Evolutionary conservation across 2,888 invertebrate genomes (phyloP).

Genomic region (Achlya flavicornis): DNA sequence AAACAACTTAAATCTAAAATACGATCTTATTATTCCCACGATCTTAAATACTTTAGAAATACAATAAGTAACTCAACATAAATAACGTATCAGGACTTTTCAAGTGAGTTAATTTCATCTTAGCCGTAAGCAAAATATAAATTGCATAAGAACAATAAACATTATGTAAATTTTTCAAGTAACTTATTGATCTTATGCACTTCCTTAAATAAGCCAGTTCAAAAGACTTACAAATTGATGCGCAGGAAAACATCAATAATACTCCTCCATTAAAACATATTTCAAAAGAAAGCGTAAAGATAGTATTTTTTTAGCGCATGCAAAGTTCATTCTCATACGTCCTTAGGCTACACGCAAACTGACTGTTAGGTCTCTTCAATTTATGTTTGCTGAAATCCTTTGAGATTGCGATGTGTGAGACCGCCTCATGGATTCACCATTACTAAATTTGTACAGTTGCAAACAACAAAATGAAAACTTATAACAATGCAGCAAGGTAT

Average conservation of each 20-base stretch:
- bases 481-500: neutral
- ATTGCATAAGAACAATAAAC: neutral
- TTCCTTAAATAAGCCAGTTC: constrained; percentile 27
- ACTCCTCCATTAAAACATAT: constrained; percentile 34
- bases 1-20: too few relatives aligned
- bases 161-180: constrained; percentile 5
- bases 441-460: constrained; percentile 24
- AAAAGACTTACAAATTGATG: constrained; percentile 12
- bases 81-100: neutral
- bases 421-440: constrained; percentile 50
- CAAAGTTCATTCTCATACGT: constrained; percentile 62
- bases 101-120: constrained; percentile 13
- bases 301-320: constrained; percentile 31
- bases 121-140: constrained; percentile 13
- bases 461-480: constrained; percentile 19
- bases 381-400: constrained; percentile 62
- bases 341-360: constrained; percentile 58
- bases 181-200: constrained; percentile 12
- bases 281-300: constrained; percentile 54
- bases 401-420: constrained; percentile 67
- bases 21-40: too few relatives aligned
- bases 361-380: constrained; percentile 63
- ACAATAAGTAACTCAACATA: too few relatives aligned
- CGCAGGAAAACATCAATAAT: constrained; percentile 31
- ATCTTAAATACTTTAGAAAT: too few relatives aligned